phyloP scores from a whole-genome alignment of 2,797 vertebrate species.

The Pterois miles region DNA sequence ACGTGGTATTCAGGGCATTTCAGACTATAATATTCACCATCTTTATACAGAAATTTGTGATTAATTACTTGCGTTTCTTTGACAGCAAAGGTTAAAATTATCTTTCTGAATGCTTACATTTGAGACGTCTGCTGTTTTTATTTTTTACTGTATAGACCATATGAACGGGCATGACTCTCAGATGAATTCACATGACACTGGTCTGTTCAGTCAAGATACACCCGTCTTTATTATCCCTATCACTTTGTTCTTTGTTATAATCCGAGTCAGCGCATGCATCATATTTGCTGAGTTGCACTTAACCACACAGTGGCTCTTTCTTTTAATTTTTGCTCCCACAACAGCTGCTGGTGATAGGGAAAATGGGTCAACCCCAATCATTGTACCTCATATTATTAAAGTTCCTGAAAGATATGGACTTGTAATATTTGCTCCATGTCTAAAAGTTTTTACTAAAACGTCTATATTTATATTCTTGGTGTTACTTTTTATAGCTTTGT shows the following conservation, averaged over 20 bases:
- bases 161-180: neutral
- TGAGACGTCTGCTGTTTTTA: neutral
- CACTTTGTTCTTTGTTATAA: slow-evolving; percentile 18
- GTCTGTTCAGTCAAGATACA: neutral
- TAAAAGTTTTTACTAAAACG: neutral
- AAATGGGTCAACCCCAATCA: neutral
- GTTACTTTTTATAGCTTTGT: neutral
- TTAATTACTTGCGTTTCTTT: neutral
- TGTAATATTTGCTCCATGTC: neutral
- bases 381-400: too few relatives aligned
- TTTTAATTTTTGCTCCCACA: neutral
- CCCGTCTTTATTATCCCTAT: slow-evolving; percentile 1
- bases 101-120: neutral
- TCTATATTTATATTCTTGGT: neutral
- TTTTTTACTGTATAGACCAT: neutral
- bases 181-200: slow-evolving; percentile 23
- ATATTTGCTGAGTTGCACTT: neutral
- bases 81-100: neutral
- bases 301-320: slow-evolving; percentile 4
- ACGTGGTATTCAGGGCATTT: neutral
- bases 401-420: neutral
- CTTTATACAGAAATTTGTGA: neutral
- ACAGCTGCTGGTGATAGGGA: neutral
- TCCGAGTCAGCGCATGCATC: neutral
- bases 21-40: neutral